These are phyloP conservation scores for Struthio camelus DNA, from an alignment of 2,113 vertebrate species.

Conservation along the genomic window DNA sequence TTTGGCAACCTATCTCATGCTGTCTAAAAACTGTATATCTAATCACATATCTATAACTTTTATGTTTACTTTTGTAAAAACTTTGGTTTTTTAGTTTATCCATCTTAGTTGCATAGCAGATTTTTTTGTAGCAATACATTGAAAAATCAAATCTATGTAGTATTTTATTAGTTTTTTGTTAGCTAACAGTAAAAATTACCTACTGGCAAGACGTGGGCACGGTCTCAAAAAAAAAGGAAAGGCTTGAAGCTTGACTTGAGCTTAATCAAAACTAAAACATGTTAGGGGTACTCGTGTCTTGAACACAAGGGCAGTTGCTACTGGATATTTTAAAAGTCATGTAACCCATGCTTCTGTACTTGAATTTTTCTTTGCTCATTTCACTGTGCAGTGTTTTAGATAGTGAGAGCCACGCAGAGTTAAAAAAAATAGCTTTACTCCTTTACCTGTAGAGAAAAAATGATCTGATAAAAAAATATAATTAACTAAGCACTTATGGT, in stretches of 20 bases:
- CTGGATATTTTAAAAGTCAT: neutral
- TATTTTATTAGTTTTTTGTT: neutral
- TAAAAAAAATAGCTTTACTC: neutral
- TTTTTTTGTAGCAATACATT: neutral
- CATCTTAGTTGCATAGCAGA: neutral
- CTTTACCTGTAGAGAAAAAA: neutral
- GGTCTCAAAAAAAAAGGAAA: too few species aligned
- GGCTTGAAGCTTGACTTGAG: neutral
- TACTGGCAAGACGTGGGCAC: too few species aligned
- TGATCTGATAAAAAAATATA: neutral
- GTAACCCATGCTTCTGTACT: rapidly evolving
- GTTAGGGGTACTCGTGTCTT: neutral
- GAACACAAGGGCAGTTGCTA: neutral
- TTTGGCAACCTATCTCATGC: neutral
- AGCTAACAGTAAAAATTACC: neutral
- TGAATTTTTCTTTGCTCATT: neutral
- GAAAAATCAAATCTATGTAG: neutral
- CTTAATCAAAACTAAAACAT: neutral
- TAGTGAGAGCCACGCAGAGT: neutral
- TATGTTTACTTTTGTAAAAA: neutral
- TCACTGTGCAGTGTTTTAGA: neutral
- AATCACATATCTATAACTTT: neutral
- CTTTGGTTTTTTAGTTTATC: neutral
- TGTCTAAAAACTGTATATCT: neutral
- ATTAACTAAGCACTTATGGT: neutral